Evolutionary conservation across 2,888 invertebrate species (phyloP).

Genomic region (Iselma pallidipennis): DNA sequence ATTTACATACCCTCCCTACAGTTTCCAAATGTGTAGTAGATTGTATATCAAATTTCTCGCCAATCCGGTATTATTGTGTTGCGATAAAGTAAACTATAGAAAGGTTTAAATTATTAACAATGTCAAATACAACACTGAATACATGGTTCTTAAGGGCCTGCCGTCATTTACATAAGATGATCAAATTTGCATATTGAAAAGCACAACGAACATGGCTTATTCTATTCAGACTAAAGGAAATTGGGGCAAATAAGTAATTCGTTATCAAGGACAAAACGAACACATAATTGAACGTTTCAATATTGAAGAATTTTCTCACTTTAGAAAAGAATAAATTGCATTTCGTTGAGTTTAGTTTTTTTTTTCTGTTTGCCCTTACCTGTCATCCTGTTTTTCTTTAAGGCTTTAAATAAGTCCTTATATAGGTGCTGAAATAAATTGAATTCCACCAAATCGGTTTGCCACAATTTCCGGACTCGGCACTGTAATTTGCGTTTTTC

Average conservation of each 20-base stretch:
- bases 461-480: background rate
- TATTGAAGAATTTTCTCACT: too few relatives aligned
- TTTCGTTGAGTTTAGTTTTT: background rate
- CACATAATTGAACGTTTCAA: too few relatives aligned
- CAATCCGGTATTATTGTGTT: background rate
- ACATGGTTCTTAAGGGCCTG: background rate
- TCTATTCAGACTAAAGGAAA: background rate
- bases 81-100: background rate
- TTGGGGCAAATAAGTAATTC: background rate
- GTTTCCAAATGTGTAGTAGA: too few relatives aligned
- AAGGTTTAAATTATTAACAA: background rate
- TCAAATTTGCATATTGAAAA: constrained; percentile 1
- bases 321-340: background rate
- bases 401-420: background rate
- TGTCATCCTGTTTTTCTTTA: background rate
- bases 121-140: background rate
- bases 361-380: too few relatives aligned
- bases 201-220: background rate
- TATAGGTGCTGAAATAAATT: background rate
- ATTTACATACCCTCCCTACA: background rate
- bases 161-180: background rate
- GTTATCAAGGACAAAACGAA: background rate
- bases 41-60: too few relatives aligned
- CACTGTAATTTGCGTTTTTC: background rate
- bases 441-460: background rate